These are phyloP conservation scores for Lepidotrigona ventralis DNA, from an alignment of 1,140 invertebrate genomes.

Conservation along the genomic window DNA sequence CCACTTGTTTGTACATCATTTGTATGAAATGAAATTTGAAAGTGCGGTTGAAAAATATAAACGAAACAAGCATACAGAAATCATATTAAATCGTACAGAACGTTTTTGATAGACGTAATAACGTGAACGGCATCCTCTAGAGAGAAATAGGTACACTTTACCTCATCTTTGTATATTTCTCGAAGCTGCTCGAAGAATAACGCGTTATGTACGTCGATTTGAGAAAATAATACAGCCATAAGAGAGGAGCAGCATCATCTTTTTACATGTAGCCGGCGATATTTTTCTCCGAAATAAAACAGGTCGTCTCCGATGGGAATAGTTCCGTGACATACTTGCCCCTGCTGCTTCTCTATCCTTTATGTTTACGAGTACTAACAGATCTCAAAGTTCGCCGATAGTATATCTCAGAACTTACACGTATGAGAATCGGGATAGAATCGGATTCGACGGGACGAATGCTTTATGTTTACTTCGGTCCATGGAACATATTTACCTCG, in stretches of 20 bases:
- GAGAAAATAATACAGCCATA: conserved; percentile 14
- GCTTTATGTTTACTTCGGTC: not conserved
- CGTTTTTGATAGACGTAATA: not conserved
- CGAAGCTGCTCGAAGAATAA: not conserved
- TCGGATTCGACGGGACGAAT: not conserved
- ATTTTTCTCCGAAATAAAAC: conserved; percentile 23
- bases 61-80: too few species aligned
- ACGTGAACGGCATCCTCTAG: not conserved
- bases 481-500: not conserved
- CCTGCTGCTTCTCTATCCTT: not conserved
- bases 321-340: conserved; percentile 8
- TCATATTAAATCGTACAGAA: too few species aligned
- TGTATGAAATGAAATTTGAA: not conserved
- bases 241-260: not conserved
- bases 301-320: conserved; percentile 10
- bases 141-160: not conserved
- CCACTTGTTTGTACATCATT: too few species aligned
- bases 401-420: conserved; percentile 2
- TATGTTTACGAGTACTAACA: conserved; percentile 30
- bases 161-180: not conserved
- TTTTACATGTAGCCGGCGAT: not conserved
- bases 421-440: conserved; percentile 8
- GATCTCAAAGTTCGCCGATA: not conserved
- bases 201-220: not conserved
- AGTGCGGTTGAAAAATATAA: not conserved